Percentiles rank a stretch among this genome's conserved stretches.
Conservation (phyloP, 2,797 vertebrate genomes). For the Fistularia tabacaria region DNA sequence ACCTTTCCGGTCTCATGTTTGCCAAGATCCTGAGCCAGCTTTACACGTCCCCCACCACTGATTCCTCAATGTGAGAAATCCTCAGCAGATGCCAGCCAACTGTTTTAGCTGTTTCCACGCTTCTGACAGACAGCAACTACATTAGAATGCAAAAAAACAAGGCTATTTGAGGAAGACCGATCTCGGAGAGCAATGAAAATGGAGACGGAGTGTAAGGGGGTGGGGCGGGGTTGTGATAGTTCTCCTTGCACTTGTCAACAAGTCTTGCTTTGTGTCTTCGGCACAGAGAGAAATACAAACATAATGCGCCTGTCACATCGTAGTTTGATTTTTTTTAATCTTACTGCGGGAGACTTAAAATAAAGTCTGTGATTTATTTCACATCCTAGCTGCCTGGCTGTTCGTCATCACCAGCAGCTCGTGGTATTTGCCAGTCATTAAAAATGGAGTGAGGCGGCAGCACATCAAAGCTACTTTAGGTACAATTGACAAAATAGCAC, state of each 20-base stretch:
- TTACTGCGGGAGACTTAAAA: not conserved
- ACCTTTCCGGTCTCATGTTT: conserved; percentile 5
- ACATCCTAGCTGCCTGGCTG: not conserved
- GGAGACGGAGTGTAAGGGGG: conserved; percentile 2
- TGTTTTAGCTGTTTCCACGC: conserved; percentile 28
- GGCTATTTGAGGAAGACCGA: conserved; percentile 32
- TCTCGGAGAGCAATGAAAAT: conserved; percentile 19
- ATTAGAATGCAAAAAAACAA: conserved; percentile 38
- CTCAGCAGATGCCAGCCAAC: conserved; percentile 38
- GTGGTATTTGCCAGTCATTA: not conserved
- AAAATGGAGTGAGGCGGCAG: no score
- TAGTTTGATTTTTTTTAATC: conserved; percentile 22
- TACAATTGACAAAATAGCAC: no score
- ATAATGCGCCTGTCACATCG: conserved; percentile 24
- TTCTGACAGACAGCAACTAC: conserved; percentile 53
- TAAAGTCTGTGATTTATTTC: conserved; percentile 9
- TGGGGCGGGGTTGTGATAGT: not conserved
- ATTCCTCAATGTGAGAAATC: conserved; percentile 32
- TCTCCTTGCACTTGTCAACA: conserved; percentile 44
- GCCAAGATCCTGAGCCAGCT: conserved; percentile 24
- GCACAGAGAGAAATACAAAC: conserved; percentile 28
- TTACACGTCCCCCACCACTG: conserved; percentile 11
- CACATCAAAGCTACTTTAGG: no score
- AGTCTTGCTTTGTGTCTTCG: conserved; percentile 29
- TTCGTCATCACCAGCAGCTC: conserved; percentile 6